Evolutionary conservation across 2,888 invertebrate genomes (phyloP).

Genomic region (Parnassius smintheus): DNA sequence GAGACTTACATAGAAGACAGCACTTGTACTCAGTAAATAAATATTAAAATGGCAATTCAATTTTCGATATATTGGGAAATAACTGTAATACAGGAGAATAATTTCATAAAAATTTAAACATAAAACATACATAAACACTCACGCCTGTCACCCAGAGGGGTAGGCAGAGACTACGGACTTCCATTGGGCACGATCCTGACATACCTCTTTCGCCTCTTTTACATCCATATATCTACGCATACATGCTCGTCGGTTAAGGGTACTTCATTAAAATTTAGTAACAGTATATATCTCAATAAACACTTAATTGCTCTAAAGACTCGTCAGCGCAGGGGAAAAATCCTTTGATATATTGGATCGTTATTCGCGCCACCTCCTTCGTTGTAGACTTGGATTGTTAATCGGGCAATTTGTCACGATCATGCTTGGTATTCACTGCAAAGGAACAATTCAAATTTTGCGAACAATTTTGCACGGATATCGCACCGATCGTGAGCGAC

Average conservation of each 20-base stretch:
- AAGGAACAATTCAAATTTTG: slow-evolving; percentile 64
- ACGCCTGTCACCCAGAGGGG: too few relatives aligned
- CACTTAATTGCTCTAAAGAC: slow-evolving; percentile 52
- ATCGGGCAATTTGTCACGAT: slow-evolving; percentile 78
- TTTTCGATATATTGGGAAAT: too few relatives aligned
- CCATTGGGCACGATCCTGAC: too few relatives aligned
- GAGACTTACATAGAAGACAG: too few relatives aligned
- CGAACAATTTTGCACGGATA: slow-evolving; percentile 59
- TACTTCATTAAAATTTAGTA: background rate
- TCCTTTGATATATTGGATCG: slow-evolving; percentile 79
- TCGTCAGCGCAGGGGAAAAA: slow-evolving; percentile 66
- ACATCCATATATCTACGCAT: too few relatives aligned
- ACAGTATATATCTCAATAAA: slow-evolving; percentile 45
- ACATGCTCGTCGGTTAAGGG: too few relatives aligned
- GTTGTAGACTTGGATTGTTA: slow-evolving; percentile 67
- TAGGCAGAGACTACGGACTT: too few relatives aligned
- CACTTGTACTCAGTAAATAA: too few relatives aligned
- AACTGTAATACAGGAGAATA: too few relatives aligned
- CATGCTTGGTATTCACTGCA: slow-evolving; percentile 65
- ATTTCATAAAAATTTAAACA: background rate
- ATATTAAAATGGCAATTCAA: too few relatives aligned
- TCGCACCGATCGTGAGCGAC: slow-evolving; percentile 32
- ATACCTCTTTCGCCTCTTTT: too few relatives aligned
- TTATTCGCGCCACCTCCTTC: slow-evolving; percentile 74
- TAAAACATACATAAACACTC: too few relatives aligned